Evolutionary conservation across 1,140 invertebrate genomes (phyloP).

Genomic region (Atopsyche davidsoni): DNA sequence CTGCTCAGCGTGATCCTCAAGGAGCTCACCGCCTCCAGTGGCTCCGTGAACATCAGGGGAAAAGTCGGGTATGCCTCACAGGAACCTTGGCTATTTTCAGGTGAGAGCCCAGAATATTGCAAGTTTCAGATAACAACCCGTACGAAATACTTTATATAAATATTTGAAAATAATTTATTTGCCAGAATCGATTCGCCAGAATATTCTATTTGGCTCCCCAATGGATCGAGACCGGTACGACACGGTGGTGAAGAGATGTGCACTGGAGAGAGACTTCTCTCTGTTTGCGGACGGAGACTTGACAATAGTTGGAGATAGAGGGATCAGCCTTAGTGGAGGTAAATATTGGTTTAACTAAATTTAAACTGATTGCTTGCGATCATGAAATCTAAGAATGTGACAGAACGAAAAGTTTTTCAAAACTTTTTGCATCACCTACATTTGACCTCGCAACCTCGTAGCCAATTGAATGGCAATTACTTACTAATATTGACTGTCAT

Average conservation of each 20-base stretch:
- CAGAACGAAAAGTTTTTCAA: too few relatives aligned
- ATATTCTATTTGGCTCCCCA: slow-evolving; percentile 62
- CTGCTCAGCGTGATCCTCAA: slow-evolving; percentile 51
- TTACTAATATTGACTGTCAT: background rate
- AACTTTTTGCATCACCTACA: too few relatives aligned
- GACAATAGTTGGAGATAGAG: slow-evolving; percentile 68
- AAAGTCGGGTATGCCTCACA: slow-evolving; percentile 58
- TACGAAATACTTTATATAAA: background rate
- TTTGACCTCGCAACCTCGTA: too few relatives aligned
- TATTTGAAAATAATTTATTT: too few relatives aligned
- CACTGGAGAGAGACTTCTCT: slow-evolving; percentile 54
- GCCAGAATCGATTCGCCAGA: slow-evolving; percentile 55
- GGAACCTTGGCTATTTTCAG: slow-evolving; percentile 61
- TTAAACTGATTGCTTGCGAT: too few relatives aligned
- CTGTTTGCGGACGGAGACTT: slow-evolving; percentile 53
- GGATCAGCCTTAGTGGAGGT: too few relatives aligned
- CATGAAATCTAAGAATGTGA: too few relatives aligned
- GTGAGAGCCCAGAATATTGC: slow-evolving; percentile 13
- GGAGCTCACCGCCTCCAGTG: slow-evolving; percentile 52
- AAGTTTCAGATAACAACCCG: background rate
- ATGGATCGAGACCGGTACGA: slow-evolving; percentile 53
- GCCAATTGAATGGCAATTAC: slow-evolving; percentile 54
- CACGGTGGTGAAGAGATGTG: slow-evolving; percentile 44
- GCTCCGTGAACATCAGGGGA: slow-evolving; percentile 52
- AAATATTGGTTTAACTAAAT: too few relatives aligned